Percentiles rank a stretch among this genome's conserved stretches.
Evolutionary conservation across 2,113 vertebrate species (phyloP).

Genomic region (Caretta caretta): DNA sequence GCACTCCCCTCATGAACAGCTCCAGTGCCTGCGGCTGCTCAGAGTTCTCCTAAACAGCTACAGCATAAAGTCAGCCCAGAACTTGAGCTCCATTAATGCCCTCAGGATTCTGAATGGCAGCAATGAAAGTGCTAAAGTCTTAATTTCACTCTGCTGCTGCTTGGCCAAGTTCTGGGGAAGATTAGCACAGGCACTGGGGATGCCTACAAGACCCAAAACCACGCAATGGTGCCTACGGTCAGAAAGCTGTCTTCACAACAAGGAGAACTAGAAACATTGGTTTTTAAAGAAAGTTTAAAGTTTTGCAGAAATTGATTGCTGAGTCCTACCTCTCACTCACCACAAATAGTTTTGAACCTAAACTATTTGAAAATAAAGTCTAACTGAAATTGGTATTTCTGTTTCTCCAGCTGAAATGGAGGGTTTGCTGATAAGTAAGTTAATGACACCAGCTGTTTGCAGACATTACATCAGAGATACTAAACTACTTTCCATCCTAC

Average conservation of each 20-base stretch:
- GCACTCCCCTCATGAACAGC: not conserved
- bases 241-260: not conserved
- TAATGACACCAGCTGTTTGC: not conserved
- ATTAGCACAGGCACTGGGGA: not conserved
- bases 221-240: accelerated
- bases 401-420: not conserved
- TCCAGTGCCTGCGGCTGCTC: not conserved
- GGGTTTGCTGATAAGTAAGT: not conserved
- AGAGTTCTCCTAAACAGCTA: not conserved
- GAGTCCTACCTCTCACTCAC: accelerated
- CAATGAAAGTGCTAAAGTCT: not conserved
- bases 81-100: not conserved
- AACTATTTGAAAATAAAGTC: not conserved
- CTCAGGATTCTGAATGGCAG: not conserved
- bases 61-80: not conserved
- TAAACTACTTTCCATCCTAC: not conserved
- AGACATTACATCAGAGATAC: not conserved
- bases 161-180: not conserved
- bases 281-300: not conserved
- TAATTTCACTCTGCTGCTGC: not conserved
- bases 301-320: not conserved
- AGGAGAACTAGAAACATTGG: not conserved
- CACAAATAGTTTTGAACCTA: not conserved
- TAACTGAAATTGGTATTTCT: not conserved
- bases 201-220: not conserved